Conservation (phyloP, 2,797 vertebrate species). For the Chelmon rostratus region DNA sequence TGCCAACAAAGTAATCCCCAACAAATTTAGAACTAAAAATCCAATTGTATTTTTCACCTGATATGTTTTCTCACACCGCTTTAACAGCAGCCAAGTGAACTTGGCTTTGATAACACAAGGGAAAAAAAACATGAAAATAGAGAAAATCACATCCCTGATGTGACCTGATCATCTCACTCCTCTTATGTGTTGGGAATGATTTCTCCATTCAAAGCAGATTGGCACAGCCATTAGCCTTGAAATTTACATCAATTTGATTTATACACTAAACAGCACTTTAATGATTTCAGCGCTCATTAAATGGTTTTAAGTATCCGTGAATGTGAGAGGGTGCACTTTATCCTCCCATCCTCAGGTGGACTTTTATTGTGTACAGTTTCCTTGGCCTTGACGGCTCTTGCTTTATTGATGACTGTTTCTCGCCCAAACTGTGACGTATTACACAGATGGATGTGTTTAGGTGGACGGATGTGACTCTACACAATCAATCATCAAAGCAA, state of each 20-base stretch:
- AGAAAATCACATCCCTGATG: background rate
- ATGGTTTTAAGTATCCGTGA: conserved; percentile 46
- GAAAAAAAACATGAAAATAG: background rate
- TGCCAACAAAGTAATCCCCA: conserved; percentile 1
- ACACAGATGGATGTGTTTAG: background rate
- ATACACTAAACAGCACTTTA: conserved; percentile 51
- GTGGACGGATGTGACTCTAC: background rate
- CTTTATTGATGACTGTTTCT: conserved; percentile 25
- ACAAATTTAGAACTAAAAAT: background rate
- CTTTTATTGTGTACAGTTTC: conserved; percentile 1
- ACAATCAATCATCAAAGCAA: background rate
- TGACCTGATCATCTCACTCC: conserved; percentile 6
- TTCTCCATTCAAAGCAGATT: conserved; percentile 36
- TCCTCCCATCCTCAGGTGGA: conserved; percentile 15
- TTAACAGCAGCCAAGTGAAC: background rate
- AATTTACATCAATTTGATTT: conserved; percentile 48
- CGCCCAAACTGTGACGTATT: conserved; percentile 3
- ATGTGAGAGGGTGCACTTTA: conserved; percentile 21
- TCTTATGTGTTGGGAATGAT: conserved; percentile 32
- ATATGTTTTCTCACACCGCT: background rate
- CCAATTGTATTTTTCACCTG: background rate
- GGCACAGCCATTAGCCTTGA: conserved; percentile 47
- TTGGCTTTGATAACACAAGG: background rate
- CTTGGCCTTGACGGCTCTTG: conserved; percentile 11
- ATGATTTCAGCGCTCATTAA: conserved; percentile 64